Base-by-base conservation (phyloP, 1,140 invertebrate genomes). In the Lycorma delicatula region DNA sequence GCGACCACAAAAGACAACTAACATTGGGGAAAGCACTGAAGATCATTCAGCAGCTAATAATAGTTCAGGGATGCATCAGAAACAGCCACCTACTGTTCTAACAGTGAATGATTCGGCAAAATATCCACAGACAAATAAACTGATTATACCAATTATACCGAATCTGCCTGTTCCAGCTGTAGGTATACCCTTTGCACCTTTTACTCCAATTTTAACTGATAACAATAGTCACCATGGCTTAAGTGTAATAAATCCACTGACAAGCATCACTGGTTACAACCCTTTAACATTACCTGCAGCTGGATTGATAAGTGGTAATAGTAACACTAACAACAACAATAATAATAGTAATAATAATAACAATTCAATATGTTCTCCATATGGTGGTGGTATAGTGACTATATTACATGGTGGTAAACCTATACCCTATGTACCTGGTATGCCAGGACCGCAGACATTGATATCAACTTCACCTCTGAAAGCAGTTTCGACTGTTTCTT, bases 341-440 rank as follows among this genome's bases (percentile, higher is more conserved):
- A n/a, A n/a, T n/a, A n/a, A n/a, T n/a, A 34, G 31, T 22, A 20
- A 4, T 20, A 11, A 7, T 3, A 22, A 16, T 11, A 22, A 16
- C 5, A 18, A 60, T 47, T 55, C 54, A 1, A 18, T 28, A 22
- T 22, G 47, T 12, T 57, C 29, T 1, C 36, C 55, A 4, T 61
- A 61, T 34, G 55, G 52, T 28, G 60, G 61, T 13, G 67, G 66
- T 7, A 61, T 67, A 7, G 55, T 68, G 7, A 65, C 67, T 1
- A 66, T 68, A 13, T 55, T 77, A 5, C 74, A 76, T 53, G 78
- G 75, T n/a, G 85, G 82, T n/a, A 86, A 86, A 68, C 70, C 84
- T 7, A 86, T 90, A 63, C 85, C 86, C 3, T 84, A 87, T 70
- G 87, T 91, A 4, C 89, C 88, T 2, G 89, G 89, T 11, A 92